Percentiles rank a stretch among this genome's conserved stretches.
Conservation (phyloP, 2,797 vertebrate genomes). For the Pelobates cultripes region DNA sequence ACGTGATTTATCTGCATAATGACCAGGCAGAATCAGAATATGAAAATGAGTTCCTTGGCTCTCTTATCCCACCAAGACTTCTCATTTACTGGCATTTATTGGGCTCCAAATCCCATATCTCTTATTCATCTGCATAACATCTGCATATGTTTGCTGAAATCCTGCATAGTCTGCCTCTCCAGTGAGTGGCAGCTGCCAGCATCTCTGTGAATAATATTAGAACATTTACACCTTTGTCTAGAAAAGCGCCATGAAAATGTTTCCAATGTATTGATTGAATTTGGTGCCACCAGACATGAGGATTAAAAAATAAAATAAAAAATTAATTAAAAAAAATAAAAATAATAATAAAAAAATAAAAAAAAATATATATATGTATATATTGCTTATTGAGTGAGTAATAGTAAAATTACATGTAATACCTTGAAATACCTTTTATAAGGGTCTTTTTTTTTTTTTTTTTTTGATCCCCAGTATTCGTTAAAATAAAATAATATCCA, state of each 20-base stretch:
- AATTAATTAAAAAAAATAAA: too few species aligned
- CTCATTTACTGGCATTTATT: slow-evolving; percentile 23
- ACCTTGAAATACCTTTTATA: too few species aligned
- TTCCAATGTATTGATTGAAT: slow-evolving; percentile 15
- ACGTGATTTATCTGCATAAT: slow-evolving; percentile 21
- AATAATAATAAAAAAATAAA: too few species aligned
- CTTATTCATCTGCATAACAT: slow-evolving; percentile 44
- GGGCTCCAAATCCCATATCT: slow-evolving; percentile 31
- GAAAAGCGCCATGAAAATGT: slow-evolving; percentile 19
- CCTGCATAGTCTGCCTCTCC: slow-evolving; percentile 12
- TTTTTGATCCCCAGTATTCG: too few species aligned
- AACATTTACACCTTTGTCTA: slow-evolving; percentile 30
- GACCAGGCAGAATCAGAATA: slow-evolving; percentile 17
- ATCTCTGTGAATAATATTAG: slow-evolving; percentile 21
- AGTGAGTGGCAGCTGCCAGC: slow-evolving; percentile 45
- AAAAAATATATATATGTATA: neutral
- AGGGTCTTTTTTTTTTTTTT: neutral
- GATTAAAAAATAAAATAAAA: too few species aligned
- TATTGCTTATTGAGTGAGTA: too few species aligned
- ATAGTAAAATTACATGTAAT: too few species aligned
- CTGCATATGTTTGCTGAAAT: slow-evolving; percentile 40
- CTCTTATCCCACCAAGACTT: slow-evolving; percentile 20
- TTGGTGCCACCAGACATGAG: slow-evolving; percentile 9
- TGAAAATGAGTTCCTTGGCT: neutral
- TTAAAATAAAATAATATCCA: too few species aligned